A percentile compares a stretch with the other conserved stretches of the same genome.
Evolutionary conservation across 2,888 invertebrate genomes (phyloP).

Genomic region (Elysia crispata): DNA sequence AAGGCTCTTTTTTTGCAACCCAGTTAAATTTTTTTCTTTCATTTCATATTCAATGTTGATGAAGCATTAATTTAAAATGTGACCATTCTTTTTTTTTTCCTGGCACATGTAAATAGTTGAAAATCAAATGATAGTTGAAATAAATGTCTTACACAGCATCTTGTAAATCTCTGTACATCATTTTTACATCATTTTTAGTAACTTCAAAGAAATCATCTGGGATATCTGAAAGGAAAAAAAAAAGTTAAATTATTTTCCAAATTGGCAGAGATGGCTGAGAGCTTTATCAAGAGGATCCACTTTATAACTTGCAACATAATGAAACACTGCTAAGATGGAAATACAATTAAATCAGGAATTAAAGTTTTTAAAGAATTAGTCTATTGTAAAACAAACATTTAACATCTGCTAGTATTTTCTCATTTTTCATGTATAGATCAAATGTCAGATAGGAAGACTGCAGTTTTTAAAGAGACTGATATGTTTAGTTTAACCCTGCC

Average conservation of each 20-base stretch:
- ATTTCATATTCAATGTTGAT: too few relatives aligned
- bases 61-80: too few relatives aligned
- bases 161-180: conserved; percentile 86
- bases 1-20: too few relatives aligned
- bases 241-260: background rate
- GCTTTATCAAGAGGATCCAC: too few relatives aligned
- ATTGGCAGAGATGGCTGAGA: too few relatives aligned
- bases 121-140: background rate
- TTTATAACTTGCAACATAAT: background rate
- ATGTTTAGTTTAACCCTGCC: too few relatives aligned
- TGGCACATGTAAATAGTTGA: too few relatives aligned
- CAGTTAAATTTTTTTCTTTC: too few relatives aligned
- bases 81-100: too few relatives aligned
- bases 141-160: conserved; percentile 78
- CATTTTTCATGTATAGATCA: too few relatives aligned
- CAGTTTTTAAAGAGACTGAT: background rate
- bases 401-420: too few relatives aligned
- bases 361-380: background rate
- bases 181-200: conserved; percentile 88
- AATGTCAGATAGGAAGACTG: background rate
- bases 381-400: too few relatives aligned
- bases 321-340: background rate
- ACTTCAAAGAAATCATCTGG: conserved; percentile 93
- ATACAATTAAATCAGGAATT: conserved; percentile 40
- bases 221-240: conserved; percentile 43